A percentile compares a stretch with the other conserved stretches of the same genome.
These are phyloP conservation scores for Tridacna crocea DNA, from an alignment of 2,888 invertebrate genomes.

Conservation along the genomic window DNA sequence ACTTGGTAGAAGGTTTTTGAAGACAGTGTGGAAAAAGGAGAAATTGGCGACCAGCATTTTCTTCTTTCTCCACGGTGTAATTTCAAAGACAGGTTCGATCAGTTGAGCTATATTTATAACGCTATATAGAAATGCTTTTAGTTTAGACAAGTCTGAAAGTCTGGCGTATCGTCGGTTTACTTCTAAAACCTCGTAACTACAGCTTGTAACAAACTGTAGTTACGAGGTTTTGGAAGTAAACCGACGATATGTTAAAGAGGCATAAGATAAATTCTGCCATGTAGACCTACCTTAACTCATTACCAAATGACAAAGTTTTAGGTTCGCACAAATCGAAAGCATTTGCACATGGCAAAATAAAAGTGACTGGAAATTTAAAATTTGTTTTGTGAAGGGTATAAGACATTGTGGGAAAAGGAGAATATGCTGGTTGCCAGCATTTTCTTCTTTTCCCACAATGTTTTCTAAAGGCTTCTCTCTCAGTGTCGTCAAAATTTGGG, in stretches of 20 bases:
- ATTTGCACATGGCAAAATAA: background rate
- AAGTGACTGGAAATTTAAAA: background rate
- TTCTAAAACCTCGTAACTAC: too few species aligned
- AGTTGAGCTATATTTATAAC: background rate
- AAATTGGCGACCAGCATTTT: too few species aligned
- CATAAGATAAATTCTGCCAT: background rate
- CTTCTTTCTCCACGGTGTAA: too few species aligned
- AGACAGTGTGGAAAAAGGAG: too few species aligned
- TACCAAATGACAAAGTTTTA: background rate
- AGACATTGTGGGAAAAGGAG: slow-evolving; percentile 7
- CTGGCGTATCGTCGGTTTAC: too few species aligned
- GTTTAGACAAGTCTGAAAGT: background rate
- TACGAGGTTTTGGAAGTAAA: too few species aligned
- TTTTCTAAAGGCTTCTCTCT: background rate
- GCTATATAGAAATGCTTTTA: background rate
- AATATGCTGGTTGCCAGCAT: background rate
- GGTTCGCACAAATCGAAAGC: background rate
- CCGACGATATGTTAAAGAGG: too few species aligned
- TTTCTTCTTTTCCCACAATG: background rate
- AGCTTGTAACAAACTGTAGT: too few species aligned
- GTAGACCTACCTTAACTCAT: background rate
- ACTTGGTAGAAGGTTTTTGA: too few species aligned
- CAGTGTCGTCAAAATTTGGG: background rate
- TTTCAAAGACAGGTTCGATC: too few species aligned
- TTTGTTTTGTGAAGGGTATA: background rate